These are phyloP conservation scores for Napeogenes inachia DNA, from an alignment of 2,888 invertebrate species.

Conservation along the genomic window DNA sequence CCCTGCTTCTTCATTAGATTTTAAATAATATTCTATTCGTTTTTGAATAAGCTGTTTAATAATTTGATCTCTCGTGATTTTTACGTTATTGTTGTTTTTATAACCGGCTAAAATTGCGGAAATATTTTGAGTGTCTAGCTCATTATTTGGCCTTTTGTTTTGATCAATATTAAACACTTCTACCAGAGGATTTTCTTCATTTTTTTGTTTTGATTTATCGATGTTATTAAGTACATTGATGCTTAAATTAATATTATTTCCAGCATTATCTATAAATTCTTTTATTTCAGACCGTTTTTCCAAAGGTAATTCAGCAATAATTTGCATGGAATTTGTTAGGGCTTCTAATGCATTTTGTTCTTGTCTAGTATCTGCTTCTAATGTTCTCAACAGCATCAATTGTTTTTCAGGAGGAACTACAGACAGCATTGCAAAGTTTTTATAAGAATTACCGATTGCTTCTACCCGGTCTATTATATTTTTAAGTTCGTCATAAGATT, in stretches of 20 bases:
- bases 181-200: conserved; percentile 11
- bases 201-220: conserved; percentile 30
- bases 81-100: conserved; percentile 34
- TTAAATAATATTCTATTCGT: conserved; percentile 48
- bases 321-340: conserved; percentile 38
- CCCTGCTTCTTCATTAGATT: conserved; percentile 43
- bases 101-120: conserved; percentile 9
- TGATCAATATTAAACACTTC: conserved; percentile 8
- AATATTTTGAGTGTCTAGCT: conserved; percentile 19
- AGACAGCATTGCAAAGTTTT: conserved; percentile 41
- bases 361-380: conserved; percentile 45
- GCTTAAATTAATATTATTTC: conserved; percentile 43
- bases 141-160: conserved; percentile 10
- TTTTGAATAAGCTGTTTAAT: conserved; percentile 59
- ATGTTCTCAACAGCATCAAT: conserved; percentile 50
- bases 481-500: conserved; percentile 46
- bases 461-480: conserved; percentile 44
- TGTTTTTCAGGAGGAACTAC: conserved; percentile 46
- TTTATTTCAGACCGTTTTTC: conserved; percentile 39
- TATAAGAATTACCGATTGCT: conserved; percentile 44
- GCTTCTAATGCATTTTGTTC: conserved; percentile 43
- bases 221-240: conserved; percentile 41
- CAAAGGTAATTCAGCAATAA: conserved; percentile 31
- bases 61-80: conserved; percentile 52
- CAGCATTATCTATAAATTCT: conserved; percentile 48